Evolutionary conservation across 2,113 vertebrate genomes (phyloP).

Genomic region (Conger conger): DNA sequence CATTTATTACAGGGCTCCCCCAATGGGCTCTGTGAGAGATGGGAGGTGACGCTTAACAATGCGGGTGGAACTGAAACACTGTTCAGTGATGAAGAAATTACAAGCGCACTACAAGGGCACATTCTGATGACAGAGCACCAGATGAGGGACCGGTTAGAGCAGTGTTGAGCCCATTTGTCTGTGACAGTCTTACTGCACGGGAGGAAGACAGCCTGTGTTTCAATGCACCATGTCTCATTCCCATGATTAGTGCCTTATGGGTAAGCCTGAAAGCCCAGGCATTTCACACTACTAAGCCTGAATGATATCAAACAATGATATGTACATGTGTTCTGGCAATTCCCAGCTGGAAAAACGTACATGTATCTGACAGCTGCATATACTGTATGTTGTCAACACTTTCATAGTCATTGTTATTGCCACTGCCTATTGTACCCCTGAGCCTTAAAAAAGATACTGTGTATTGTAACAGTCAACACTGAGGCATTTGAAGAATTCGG

Average conservation of each 20-base stretch:
- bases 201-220: not conserved
- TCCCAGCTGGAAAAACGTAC: not conserved
- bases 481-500: not conserved
- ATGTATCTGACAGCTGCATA: not conserved
- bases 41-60: not conserved
- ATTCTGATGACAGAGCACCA: not conserved
- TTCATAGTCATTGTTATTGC: not conserved
- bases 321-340: no score
- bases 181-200: not conserved
- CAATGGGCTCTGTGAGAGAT: not conserved
- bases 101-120: not conserved
- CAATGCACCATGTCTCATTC: not conserved
- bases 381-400: not conserved
- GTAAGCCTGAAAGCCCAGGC: not conserved
- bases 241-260: not conserved
- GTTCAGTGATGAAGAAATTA: slow-evolving; percentile 9
- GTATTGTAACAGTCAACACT: not conserved
- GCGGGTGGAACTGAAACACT: not conserved
- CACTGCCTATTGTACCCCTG: not conserved
- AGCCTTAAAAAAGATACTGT: not conserved
- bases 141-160: not conserved
- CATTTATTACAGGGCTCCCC: not conserved
- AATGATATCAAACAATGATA: not conserved
- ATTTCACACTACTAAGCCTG: not conserved
- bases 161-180: not conserved